Percentiles rank a stretch among this genome's conserved stretches.
These are phyloP conservation scores for Drosophila tani DNA, from an alignment of 1,140 invertebrate genomes.

Conservation along the genomic window DNA sequence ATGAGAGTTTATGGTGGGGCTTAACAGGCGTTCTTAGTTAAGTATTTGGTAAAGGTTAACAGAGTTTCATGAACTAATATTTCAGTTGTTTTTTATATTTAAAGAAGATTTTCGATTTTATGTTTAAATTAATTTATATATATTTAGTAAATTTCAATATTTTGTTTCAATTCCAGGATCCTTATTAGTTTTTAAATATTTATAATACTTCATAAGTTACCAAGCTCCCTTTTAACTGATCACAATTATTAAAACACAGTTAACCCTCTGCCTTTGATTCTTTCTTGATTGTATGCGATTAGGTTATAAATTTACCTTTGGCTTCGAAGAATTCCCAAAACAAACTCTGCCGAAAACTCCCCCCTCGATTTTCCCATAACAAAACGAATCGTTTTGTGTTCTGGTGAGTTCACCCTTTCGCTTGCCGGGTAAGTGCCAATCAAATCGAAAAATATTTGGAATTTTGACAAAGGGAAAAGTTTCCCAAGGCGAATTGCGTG, in stretches of 20 bases:
- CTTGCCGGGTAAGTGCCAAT: conserved; percentile 68
- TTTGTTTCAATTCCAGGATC: no score
- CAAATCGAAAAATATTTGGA: conserved; percentile 61
- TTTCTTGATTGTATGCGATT: conserved; percentile 4
- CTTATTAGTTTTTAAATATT: no score
- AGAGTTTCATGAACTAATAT: not conserved
- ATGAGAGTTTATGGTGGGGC: not conserved
- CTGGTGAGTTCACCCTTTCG: conserved; percentile 46
- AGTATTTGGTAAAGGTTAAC: no score
- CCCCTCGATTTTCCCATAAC: conserved; percentile 56
- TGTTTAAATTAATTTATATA: no score
- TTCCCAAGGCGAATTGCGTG: conserved; percentile 81
- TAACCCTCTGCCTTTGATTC: not conserved
- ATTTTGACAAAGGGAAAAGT: conserved; percentile 77
- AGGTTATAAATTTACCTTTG: conserved; percentile 18
- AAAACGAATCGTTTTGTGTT: conserved; percentile 50
- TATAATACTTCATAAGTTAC: no score
- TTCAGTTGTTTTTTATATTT: not conserved
- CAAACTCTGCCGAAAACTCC: conserved; percentile 16
- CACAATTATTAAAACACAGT: not conserved
- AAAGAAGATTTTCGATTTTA: no score
- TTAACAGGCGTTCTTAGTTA: not conserved
- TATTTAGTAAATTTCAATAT: no score
- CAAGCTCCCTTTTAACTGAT: no score
- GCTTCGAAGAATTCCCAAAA: conserved; percentile 34